Evolutionary conservation across 2,797 vertebrate genomes (phyloP).

Genomic region (Anguilla pacifica): DNA sequence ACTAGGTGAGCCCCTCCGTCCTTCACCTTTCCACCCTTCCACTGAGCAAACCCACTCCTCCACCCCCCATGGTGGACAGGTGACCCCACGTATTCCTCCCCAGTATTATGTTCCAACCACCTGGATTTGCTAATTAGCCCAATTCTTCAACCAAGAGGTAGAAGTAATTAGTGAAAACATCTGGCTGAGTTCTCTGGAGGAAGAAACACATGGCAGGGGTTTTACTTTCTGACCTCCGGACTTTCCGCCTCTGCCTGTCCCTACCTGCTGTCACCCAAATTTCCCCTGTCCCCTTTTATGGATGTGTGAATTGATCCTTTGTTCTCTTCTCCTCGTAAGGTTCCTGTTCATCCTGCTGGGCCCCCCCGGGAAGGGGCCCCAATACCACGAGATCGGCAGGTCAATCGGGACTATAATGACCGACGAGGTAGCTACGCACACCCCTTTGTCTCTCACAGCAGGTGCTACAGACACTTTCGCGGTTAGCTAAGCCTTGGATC

Average conservation of each 20-base stretch:
- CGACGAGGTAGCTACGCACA: slow-evolving; percentile 84
- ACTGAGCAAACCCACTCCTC: neutral
- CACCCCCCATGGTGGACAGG: neutral
- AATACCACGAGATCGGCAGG: slow-evolving; percentile 97
- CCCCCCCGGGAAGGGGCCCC: slow-evolving; percentile 91
- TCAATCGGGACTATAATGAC: slow-evolving; percentile 98
- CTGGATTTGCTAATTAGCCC: too few species aligned
- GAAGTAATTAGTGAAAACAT: too few species aligned
- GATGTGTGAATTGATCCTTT: slow-evolving; percentile 6
- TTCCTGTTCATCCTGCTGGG: slow-evolving; percentile 97
- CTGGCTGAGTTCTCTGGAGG: too few species aligned
- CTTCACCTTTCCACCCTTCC: neutral
- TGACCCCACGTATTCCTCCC: too few species aligned
- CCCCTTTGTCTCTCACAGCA: neutral
- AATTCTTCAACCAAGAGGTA: too few species aligned
- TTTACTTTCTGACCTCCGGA: too few species aligned
- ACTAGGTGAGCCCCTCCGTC: slow-evolving; percentile 77
- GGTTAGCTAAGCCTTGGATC: neutral
- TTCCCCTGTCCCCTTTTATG: neutral
- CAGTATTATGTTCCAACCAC: too few species aligned
- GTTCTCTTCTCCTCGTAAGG: slow-evolving; percentile 64
- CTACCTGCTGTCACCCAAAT: neutral
- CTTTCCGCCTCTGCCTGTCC: neutral
- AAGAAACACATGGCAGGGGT: too few species aligned
- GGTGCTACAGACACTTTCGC: neutral